These are phyloP conservation scores for Hydrochoerus hydrochaeris DNA, from an alignment of 2,113 vertebrate genomes.

Conservation along the genomic window DNA sequence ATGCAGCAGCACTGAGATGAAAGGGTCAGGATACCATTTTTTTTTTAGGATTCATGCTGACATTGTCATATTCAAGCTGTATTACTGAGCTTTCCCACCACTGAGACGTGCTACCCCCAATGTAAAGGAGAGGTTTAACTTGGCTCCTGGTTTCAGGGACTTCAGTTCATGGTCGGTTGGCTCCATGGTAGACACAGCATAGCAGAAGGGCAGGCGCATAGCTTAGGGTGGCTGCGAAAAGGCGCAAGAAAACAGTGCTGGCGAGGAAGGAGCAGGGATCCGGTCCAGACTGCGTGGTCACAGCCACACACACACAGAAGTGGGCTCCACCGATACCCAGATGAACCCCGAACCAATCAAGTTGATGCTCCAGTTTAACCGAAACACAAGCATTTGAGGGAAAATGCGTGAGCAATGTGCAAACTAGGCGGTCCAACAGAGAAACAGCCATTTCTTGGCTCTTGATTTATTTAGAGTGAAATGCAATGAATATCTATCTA, in stretches of 20 bases:
- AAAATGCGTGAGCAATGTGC: not conserved
- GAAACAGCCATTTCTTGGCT: not conserved
- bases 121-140: not conserved
- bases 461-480: conserved; percentile 37
- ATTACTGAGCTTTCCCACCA: not conserved
- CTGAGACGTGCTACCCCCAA: not conserved
- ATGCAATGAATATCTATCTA: not conserved
- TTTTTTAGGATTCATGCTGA: not conserved
- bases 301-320: not conserved
- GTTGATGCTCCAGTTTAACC: not conserved
- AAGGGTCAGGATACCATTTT: not conserved
- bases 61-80: not conserved
- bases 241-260: not conserved
- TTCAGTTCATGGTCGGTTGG: not conserved
- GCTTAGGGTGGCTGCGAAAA: not conserved
- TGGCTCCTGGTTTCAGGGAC: not conserved
- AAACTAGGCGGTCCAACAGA: not conserved
- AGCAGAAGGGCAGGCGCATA: not conserved
- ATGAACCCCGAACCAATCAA: not conserved
- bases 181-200: too few species aligned
- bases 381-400: not conserved
- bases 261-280: not conserved
- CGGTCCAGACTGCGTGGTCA: not conserved
- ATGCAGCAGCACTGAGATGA: not conserved
- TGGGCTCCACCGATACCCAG: not conserved